Conservation (phyloP, 2,797 vertebrate genomes). For the Moxostoma hubbsi region DNA sequence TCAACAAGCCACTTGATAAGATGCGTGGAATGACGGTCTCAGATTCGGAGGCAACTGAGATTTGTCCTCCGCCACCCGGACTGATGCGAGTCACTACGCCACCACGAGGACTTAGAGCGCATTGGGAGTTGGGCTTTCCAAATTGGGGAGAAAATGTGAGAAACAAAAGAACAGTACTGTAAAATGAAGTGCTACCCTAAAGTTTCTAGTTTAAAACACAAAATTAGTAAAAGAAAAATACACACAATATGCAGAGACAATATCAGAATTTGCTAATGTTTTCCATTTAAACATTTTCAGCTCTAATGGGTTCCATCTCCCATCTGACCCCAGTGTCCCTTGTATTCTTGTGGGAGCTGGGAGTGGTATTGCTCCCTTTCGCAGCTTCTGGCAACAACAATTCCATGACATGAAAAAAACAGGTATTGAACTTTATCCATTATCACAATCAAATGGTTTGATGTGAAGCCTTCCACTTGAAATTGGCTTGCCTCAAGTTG, state of each 20-base stretch:
- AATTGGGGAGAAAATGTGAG: too few species aligned
- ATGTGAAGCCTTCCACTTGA: background rate
- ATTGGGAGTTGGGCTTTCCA: too few species aligned
- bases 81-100: too few species aligned
- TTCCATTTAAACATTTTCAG: conserved; percentile 62
- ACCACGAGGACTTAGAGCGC: too few species aligned
- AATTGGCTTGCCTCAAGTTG: background rate
- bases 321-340: conserved; percentile 70
- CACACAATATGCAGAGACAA: background rate
- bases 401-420: conserved; percentile 70
- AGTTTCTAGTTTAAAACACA: background rate
- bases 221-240: background rate
- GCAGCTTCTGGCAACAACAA: conserved; percentile 86
- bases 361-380: conserved; percentile 80
- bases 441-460: conserved; percentile 1
- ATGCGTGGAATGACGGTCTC: too few species aligned
- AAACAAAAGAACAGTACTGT: too few species aligned
- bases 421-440: conserved; percentile 69
- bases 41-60: too few species aligned
- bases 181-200: too few species aligned
- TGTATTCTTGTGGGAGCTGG: conserved; percentile 82
- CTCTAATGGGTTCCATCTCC: conserved; percentile 79
- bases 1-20: too few species aligned
- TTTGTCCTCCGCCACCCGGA: too few species aligned
- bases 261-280: too few species aligned